Base-by-base conservation (phyloP, 2,797 vertebrate species). In the Numenius phaeopus region DNA sequence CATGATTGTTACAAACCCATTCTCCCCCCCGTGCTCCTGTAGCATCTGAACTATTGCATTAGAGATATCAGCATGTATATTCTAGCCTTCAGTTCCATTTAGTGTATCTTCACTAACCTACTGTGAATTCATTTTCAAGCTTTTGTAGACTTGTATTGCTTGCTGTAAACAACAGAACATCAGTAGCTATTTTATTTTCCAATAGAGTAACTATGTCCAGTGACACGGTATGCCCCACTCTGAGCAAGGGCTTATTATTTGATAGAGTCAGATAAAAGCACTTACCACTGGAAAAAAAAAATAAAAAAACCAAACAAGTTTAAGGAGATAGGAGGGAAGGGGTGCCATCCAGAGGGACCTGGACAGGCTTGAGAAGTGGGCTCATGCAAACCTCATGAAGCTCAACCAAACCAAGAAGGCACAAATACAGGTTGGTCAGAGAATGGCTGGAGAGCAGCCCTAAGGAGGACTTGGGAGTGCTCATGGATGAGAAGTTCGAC, bases 191-290 rank as follows among this genome's bases (percentile, higher is more conserved):
- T 52, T n/a, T 6, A 9, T 26, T 29, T 50, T 4, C 6, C 5
- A 13, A 44, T 4, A n/a, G 2, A 49, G 3, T 3, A 67, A 67
- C 4, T 7, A 50, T 2, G 6, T 15, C 0, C 17, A 37, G 7
- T 10, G 3, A 47, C 9, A 32, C 0, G 4, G 14, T 4, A 40
- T 5, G 5, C 5, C 61, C 7, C 13, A 44, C 4, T 49, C 4
- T 3, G 10, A 57, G 0, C 1, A 30, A 24, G 0, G 39, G 0
- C 7, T 32, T 17, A 7, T 2, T 3, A 3, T 46, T 17, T 1
- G 44, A n/a, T 0, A 22, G 2, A n/a, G 11, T 40, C 11, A 26
- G 3, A 1, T 4, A 34, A 50, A 40, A 39, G 2, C 8, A 39
- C 19, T 22, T n/a, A 34, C 4, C 1, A 14, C 5, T 49, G 15